phyloP scores from a whole-genome alignment of 2,797 vertebrate genomes.

The Mycteria americana region DNA sequence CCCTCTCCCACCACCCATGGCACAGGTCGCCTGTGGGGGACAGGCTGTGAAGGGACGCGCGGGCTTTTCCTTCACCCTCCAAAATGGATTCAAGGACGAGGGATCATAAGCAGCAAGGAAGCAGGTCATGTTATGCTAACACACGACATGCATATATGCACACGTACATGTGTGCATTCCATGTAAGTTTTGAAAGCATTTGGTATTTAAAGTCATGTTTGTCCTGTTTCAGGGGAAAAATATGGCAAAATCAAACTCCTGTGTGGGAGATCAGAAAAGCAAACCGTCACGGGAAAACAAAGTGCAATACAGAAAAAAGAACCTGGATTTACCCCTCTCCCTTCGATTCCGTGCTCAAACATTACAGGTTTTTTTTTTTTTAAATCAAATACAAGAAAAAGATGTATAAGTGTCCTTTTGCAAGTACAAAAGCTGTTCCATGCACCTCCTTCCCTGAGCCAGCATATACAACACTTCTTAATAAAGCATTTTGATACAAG shows the following conservation, averaged over 20 bases:
- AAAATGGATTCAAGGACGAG: fast-evolving
- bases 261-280: not conserved
- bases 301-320: not conserved
- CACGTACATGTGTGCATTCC: fast-evolving
- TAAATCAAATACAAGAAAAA: not conserved
- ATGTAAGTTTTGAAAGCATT: not conserved
- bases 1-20: not conserved
- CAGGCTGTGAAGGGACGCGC: not conserved
- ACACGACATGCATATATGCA: fast-evolving
- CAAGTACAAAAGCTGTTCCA: not conserved
- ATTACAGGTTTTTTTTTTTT: not conserved
- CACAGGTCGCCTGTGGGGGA: not conserved
- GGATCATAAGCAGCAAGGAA: not conserved
- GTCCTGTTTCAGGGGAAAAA: not conserved
- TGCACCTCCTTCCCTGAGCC: not conserved
- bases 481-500: not conserved
- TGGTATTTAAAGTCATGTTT: not conserved
- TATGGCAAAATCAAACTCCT: not conserved
- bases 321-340: not conserved
- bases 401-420: not conserved
- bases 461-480: not conserved
- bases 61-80: not conserved
- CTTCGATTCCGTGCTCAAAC: not conserved
- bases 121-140: not conserved
- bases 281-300: not conserved